A percentile compares a stretch with the other conserved stretches of the same genome.
phyloP scores from a whole-genome alignment of 2,888 invertebrate genomes.

The Alitta virens region DNA sequence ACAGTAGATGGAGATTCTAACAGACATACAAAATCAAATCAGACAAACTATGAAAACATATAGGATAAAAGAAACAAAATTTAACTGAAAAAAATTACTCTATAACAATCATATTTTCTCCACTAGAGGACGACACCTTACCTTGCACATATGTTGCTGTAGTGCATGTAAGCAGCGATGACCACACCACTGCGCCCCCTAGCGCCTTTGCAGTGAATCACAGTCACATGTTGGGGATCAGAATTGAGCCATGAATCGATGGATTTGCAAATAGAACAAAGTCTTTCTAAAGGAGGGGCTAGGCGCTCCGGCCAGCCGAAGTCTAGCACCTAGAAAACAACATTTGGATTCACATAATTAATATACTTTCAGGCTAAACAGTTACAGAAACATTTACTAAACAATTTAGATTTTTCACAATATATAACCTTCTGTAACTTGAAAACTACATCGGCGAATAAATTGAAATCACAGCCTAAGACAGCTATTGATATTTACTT shows the following conservation, averaged over 20 bases:
- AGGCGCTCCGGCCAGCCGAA: constrained; percentile 82
- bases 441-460: too few relatives aligned
- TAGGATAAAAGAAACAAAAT: too few relatives aligned
- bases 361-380: too few relatives aligned
- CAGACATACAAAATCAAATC: too few relatives aligned
- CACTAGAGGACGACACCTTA: too few relatives aligned
- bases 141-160: constrained; percentile 84
- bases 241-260: constrained; percentile 88
- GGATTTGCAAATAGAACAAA: constrained; percentile 89
- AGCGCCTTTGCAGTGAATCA: constrained; percentile 83
- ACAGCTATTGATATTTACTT: not conserved
- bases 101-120: too few relatives aligned
- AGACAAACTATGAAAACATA: too few relatives aligned
- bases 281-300: constrained; percentile 83
- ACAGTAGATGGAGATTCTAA: too few relatives aligned
- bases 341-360: too few relatives aligned
- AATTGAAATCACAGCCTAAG: not conserved
- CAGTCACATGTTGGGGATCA: constrained; percentile 80
- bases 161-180: constrained; percentile 90
- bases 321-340: constrained; percentile 61
- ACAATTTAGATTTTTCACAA: not conserved
- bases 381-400: too few relatives aligned
- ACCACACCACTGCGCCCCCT: constrained; percentile 82
- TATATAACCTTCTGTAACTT: not conserved
- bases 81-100: too few relatives aligned